Evolutionary conservation across 2,113 vertebrate genomes (phyloP).

Genomic region (Tachysurus fulvidraco): DNA sequence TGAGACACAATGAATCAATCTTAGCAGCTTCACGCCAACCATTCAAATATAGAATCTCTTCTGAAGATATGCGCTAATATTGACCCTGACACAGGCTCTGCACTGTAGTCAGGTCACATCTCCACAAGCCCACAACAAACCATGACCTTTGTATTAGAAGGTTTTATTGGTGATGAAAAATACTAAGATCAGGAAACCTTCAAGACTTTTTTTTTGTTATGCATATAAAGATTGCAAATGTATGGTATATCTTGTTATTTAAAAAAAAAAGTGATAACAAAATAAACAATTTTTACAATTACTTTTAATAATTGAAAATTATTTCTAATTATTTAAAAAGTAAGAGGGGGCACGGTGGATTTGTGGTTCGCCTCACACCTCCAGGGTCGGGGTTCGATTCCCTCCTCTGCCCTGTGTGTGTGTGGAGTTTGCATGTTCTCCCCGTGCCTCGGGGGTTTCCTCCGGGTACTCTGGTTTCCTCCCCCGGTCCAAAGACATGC

Average conservation of each 20-base stretch:
- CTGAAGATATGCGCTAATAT: neutral
- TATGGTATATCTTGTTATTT: neutral
- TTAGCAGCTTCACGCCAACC: conserved; percentile 5
- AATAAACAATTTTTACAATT: no score
- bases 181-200: neutral
- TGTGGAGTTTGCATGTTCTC: no score
- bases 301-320: no score
- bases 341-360: no score
- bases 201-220: neutral
- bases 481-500: no score
- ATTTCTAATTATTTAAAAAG: no score
- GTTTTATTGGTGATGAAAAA: neutral
- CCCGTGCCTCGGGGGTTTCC: no score
- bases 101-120: neutral
- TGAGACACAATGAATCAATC: conserved; percentile 25
- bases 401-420: no score
- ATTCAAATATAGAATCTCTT: conserved; percentile 5
- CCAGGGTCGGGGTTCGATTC: no score
- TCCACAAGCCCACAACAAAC: neutral
- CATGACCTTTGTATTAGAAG: neutral
- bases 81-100: neutral
- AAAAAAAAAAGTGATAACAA: no score
- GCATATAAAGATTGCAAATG: neutral
- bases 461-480: no score
- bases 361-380: no score